Evolutionary conservation across 2,888 invertebrate species (phyloP), one percentile per base, ranked within the genome.

Genomic region (Nomada ferruginata): DNA sequence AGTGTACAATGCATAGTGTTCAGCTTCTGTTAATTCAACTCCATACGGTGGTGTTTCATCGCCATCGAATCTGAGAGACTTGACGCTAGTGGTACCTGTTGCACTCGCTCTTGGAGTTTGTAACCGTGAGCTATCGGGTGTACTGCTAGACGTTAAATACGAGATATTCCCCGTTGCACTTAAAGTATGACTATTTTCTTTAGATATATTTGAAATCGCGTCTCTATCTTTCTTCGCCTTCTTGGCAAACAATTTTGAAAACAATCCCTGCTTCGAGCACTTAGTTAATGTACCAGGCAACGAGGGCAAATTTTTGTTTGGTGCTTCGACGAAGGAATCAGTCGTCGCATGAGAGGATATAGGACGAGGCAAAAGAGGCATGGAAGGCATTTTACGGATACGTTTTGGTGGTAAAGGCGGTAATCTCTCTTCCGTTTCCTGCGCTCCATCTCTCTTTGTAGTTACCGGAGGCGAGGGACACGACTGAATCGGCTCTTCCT

Each of bases 1-100:
- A 89, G 97, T 98, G 89, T 98, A 98, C 79, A 98, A 93, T 50
- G 98, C 98, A 93, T 97, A 98, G 91, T 98, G 97, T 90, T 98
- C 98, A 0, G 97, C 98, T 87, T 98, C 97, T 0, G 97, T 97
- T 47, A 98, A 94, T 87, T 97, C 97, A 60, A 96, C 93, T 76
- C 91, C 93, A 50, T 92, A 92, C 1, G 92, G 88, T 0, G 93
- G 92, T 29, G 92, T 91, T 20, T 89, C 91, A 11, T 92, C 91
- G 5, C 89, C 91, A 10, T 91, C 91, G 4, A 89, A 71, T 23
- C 53, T 87, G 26, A 90, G 81, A 15, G 90, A 90, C 64, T 89
- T 90, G 2, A 88, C 79, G 70, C 87, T 90, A 44, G 87, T 87
- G 2, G 91, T 86, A 44, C 91, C 92, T 0, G 91, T 86, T 73